These are phyloP conservation scores for Pinna nobilis DNA, from an alignment of 1,140 invertebrate species.

Conservation along the genomic window DNA sequence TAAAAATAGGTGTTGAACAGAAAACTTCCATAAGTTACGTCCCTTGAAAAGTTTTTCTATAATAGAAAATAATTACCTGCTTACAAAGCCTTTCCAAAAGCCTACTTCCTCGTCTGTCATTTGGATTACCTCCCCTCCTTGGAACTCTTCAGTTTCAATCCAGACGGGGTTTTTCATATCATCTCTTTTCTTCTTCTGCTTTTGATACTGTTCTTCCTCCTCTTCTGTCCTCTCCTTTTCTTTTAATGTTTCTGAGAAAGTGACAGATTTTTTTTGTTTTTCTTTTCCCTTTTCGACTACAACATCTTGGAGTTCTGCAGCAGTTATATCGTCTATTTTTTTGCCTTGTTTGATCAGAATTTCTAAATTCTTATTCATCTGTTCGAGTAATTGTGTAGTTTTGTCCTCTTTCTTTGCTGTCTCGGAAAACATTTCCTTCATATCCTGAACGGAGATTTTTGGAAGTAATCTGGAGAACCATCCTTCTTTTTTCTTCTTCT, in stretches of 20 bases:
- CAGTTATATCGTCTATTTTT: too few species aligned
- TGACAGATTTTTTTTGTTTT: slow-evolving; percentile 26
- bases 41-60: neutral
- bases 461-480: neutral
- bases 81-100: slow-evolving; percentile 55
- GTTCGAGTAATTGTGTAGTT: slow-evolving; percentile 40
- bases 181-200: slow-evolving; percentile 45
- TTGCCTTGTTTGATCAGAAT: slow-evolving; percentile 21
- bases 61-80: slow-evolving; percentile 40
- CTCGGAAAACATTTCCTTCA: slow-evolving; percentile 79
- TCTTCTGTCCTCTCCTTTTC: neutral
- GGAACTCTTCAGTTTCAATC: slow-evolving; percentile 46
- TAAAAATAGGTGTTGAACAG: neutral
- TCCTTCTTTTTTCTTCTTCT: slow-evolving; percentile 54
- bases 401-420: slow-evolving; percentile 49
- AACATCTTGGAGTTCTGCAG: neutral
- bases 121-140: slow-evolving; percentile 41
- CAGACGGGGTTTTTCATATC: slow-evolving; percentile 56
- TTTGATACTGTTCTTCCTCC: slow-evolving; percentile 16
- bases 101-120: slow-evolving; percentile 44
- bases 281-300: slow-evolving; percentile 20
- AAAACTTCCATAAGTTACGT: neutral
- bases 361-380: slow-evolving; percentile 55
- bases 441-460: slow-evolving; percentile 19
- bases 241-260: slow-evolving; percentile 20